A percentile compares a stretch with the other conserved stretches of the same genome.
Evolutionary conservation across 92 coral and sea anemone genomes (phyloP).

Genomic region (Umimayanthus chanpuru): DNA sequence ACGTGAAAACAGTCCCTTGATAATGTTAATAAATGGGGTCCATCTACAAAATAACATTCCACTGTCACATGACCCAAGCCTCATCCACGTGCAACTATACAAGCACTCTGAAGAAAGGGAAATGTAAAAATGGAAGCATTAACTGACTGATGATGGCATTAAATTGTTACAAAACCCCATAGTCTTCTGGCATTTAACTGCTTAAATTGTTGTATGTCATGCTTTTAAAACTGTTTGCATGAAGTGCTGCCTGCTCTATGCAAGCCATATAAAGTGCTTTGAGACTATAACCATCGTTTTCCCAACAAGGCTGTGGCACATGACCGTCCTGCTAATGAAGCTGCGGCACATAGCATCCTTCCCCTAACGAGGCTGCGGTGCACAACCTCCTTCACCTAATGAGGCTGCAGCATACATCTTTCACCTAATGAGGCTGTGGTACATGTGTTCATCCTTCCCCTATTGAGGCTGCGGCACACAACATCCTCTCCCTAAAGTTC

Average conservation of each 20-base stretch:
- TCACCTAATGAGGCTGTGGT: conserved; percentile 85
- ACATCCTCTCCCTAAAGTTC: no score
- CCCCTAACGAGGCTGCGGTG: conserved; percentile 86
- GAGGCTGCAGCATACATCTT: no score
- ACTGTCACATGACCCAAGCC: no score
- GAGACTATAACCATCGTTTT: background rate
- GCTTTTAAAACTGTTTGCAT: background rate
- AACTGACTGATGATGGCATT: background rate
- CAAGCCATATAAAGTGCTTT: background rate
- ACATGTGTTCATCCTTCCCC: conserved; percentile 78
- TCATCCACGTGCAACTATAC: background rate
- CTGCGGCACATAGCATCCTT: no score
- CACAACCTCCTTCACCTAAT: conserved; percentile 81
- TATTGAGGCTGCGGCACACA: no score
- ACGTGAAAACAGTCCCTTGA: no score
- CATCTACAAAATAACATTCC: no score
- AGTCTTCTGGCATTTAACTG: background rate
- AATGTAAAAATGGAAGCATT: no score
- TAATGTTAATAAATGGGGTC: no score
- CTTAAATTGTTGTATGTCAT: background rate
- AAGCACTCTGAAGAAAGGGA: background rate
- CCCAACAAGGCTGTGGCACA: conserved; percentile 86
- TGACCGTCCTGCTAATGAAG: conserved; percentile 70
- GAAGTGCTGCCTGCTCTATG: background rate
- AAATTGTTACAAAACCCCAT: background rate